These are phyloP conservation scores for Gymnocypris eckloni DNA, from an alignment of 2,797 vertebrate genomes.

Conservation along the genomic window DNA sequence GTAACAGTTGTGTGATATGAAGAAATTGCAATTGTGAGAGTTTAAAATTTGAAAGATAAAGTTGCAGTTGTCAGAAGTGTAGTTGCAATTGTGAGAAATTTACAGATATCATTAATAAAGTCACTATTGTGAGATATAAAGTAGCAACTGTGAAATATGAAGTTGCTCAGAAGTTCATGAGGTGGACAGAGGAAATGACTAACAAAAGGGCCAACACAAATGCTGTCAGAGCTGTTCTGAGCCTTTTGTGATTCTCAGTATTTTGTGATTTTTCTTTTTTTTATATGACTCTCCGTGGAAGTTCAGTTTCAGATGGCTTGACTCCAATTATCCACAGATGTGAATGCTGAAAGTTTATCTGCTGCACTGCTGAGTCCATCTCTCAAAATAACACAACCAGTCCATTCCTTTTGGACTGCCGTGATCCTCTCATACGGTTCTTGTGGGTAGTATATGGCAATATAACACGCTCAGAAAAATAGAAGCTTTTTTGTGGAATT, in stretches of 20 bases:
- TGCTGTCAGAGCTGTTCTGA: not conserved
- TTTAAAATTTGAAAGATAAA: not conserved
- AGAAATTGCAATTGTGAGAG: not conserved
- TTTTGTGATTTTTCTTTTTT: not conserved
- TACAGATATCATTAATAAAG: not conserved
- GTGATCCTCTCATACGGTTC: not conserved
- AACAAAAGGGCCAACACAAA: not conserved
- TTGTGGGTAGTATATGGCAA: not conserved
- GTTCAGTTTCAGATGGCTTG: slow-evolving; percentile 9
- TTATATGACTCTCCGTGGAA: not conserved
- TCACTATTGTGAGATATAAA: not conserved
- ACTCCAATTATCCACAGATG: slow-evolving; percentile 18
- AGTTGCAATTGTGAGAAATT: not conserved
- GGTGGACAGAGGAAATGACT: not conserved
- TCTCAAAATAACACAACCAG: slow-evolving; percentile 36
- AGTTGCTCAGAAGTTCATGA: not conserved
- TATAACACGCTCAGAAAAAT: not conserved
- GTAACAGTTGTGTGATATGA: not conserved
- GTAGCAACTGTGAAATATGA: not conserved
- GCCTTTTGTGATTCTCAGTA: not conserved
- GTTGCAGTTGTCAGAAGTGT: not conserved
- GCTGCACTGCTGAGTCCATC: not conserved
- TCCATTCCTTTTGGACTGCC: not conserved
- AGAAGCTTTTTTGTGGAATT: not conserved
- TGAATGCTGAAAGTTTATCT: slow-evolving; percentile 39